Evolutionary conservation across 2,797 vertebrate genomes (phyloP), one percentile per base, ranked within the genome.

Genomic region (Siniperca obscura): DNA sequence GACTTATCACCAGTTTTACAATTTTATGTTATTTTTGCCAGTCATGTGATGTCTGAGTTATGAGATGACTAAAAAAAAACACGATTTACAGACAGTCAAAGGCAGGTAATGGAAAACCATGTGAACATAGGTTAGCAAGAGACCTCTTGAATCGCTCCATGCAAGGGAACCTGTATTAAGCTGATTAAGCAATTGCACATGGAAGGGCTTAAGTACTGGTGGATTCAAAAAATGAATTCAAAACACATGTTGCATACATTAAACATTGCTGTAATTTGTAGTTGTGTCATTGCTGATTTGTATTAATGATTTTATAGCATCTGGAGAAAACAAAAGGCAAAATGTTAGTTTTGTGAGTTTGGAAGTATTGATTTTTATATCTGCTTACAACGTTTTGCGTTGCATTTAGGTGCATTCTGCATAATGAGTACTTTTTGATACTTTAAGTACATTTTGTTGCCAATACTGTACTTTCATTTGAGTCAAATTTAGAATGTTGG

Each of bases 131-230:
- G 70, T 81, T 48, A 82, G 25, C 94, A 95, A 94, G 94, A 95
- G 94, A 92, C 93, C 27, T 96, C 96, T 96, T 94, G 91, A 96
- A 95, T 95, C 93, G 90, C 95, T 83, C 27, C 53, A 69, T 94
- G 95, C 91, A 95, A 94, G 96, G 93, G 92, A 82, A 95, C 94
- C 94, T 95, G 95, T 95, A 95, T 95, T 95, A 95, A 96, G 93
- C 92, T 92, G 84, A 90, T 93, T 95, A 94, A 95, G 82, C 68
- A 34, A 42, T 62, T 48, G 56, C 71, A 94, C 89, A 92, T 95
- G 93, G 92, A 86, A 91, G 90, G 90, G 92, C 92, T 95, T 86
- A 92, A 96, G 93, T 55, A 65, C 91, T 93, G 92, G 94, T 94
- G 81, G 81, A n/a, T n/a, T n/a, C n/a, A n/a, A 30, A 6, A 69